Conservation (phyloP, 2,113 vertebrate genomes). For the Ia io region DNA sequence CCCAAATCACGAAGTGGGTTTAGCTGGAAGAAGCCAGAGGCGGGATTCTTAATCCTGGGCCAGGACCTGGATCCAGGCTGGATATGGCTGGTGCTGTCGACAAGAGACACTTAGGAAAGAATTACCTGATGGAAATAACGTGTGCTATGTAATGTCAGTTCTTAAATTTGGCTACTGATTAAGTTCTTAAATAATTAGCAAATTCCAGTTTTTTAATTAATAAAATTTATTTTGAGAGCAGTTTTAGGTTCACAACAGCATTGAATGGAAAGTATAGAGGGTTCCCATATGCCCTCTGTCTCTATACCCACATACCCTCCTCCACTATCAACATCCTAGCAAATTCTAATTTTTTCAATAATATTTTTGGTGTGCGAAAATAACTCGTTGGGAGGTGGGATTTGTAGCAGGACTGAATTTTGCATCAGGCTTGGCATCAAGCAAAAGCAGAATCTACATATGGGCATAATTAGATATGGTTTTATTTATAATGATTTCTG, state of each 20-base stretch:
- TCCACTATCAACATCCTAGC: background rate
- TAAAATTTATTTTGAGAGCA: background rate
- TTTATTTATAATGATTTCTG: background rate
- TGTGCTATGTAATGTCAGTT: background rate
- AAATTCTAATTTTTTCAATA: background rate
- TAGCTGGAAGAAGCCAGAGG: background rate
- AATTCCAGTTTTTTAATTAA: background rate
- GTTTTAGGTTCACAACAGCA: background rate
- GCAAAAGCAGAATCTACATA: background rate
- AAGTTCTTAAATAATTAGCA: background rate
- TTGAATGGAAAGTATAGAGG: background rate
- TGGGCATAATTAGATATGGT: background rate
- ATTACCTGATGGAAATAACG: background rate
- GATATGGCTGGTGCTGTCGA: background rate
- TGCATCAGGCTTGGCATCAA: background rate
- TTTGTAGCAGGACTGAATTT: background rate
- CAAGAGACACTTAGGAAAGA: background rate
- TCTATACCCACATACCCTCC: background rate
- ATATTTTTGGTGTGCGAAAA: background rate
- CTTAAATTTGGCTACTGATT: background rate
- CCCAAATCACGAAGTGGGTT: accelerated
- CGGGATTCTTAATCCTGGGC: background rate
- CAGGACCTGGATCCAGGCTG: background rate
- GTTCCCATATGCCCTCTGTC: background rate
- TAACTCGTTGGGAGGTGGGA: background rate